Percentiles rank a stretch among this genome's conserved stretches.
Conservation (phyloP, 2,888 invertebrate genomes). For the Dascillus cervinus region DNA sequence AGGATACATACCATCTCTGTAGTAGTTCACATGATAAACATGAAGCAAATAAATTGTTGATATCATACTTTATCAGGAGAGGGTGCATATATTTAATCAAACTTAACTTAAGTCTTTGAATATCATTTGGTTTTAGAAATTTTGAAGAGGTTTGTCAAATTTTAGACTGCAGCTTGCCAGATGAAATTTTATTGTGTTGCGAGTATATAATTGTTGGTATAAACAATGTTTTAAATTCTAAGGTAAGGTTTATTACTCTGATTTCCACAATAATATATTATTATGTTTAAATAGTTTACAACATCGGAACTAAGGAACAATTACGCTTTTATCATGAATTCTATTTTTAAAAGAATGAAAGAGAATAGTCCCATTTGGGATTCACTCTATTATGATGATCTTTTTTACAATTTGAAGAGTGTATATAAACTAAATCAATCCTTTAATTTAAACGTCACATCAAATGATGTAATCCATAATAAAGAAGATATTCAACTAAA, state of each 20-base stretch:
- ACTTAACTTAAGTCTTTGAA: too few species aligned
- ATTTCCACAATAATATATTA: too few species aligned
- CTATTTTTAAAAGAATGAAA: conserved; percentile 13
- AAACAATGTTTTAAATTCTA: too few species aligned
- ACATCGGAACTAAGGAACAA: too few species aligned
- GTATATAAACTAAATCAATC: conserved; percentile 17
- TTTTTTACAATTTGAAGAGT: conserved; percentile 10
- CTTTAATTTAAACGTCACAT: conserved; percentile 14
- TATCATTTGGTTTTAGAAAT: conserved; percentile 29
- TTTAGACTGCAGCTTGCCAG: conserved; percentile 27
- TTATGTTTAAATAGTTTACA: too few species aligned
- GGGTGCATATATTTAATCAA: too few species aligned
- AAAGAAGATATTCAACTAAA: too few species aligned
- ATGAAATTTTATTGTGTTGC: conserved; percentile 18
- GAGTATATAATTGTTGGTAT: too few species aligned
- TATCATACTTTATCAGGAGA: conserved; percentile 31
- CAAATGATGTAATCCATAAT: conserved; percentile 16
- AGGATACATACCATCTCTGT: conserved; percentile 31
- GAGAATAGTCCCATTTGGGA: conserved; percentile 3
- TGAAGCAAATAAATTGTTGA: conserved; percentile 28
- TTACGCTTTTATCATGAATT: conserved; percentile 13
- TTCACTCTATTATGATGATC: conserved; percentile 5
- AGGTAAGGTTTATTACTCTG: too few species aligned
- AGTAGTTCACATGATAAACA: conserved; percentile 22
- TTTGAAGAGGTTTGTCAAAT: conserved; percentile 29